These are phyloP conservation scores for Capitella teleta DNA, from an alignment of 1,140 invertebrate species.

Conservation along the genomic window DNA sequence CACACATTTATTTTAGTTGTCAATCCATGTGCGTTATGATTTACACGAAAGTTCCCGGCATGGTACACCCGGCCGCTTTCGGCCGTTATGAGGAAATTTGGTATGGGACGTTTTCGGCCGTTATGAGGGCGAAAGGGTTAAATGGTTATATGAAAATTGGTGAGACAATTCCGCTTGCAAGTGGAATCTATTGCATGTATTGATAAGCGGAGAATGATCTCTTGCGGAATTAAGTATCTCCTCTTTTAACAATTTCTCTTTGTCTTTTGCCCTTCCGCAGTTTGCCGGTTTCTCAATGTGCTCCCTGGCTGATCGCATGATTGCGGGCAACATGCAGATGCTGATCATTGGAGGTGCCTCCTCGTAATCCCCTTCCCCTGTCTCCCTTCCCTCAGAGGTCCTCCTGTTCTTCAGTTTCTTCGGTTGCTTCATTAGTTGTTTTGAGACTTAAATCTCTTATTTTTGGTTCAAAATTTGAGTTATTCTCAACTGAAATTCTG, in stretches of 20 bases:
- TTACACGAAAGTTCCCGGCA: too few relatives aligned
- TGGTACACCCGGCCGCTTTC: too few relatives aligned
- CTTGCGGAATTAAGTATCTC: not conserved
- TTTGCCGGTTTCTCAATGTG: slow-evolving; percentile 50
- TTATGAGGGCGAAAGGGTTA: too few relatives aligned
- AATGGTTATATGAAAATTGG: too few relatives aligned
- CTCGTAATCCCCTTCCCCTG: not conserved
- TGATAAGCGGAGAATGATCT: not conserved
- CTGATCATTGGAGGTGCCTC: not conserved
- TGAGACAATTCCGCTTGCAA: not conserved
- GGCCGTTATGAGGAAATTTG: too few relatives aligned
- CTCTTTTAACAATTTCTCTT: not conserved
- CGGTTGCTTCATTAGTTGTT: not conserved
- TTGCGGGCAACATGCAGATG: slow-evolving; percentile 1
- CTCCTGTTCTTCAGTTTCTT: not conserved
- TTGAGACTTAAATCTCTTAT: not conserved
- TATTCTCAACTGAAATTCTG: not conserved
- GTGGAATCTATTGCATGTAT: not conserved
- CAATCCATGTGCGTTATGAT: too few relatives aligned
- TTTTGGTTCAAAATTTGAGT: not conserved
- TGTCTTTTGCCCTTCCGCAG: slow-evolving; percentile 41
- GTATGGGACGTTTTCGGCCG: too few relatives aligned
- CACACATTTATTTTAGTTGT: too few relatives aligned
- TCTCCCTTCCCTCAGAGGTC: not conserved
- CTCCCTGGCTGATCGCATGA: slow-evolving; percentile 2